phyloP scores from a whole-genome alignment of 2,797 vertebrate genomes.

The Coendou prehensilis region DNA sequence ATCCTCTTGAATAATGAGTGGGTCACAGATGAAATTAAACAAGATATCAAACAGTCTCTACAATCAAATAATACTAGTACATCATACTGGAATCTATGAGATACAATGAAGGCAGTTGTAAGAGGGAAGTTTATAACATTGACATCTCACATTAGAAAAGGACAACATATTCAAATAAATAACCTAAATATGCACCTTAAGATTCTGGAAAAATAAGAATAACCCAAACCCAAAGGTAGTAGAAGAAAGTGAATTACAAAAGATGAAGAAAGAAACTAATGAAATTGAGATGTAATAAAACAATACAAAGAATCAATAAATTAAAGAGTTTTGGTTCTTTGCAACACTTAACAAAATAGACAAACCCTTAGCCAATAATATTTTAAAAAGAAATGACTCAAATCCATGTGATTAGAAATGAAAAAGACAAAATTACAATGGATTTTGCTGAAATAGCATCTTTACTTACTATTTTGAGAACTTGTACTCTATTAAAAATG shows the following conservation, averaged over 20 bases:
- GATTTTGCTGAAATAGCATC: not conserved
- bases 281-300: not conserved
- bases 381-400: not conserved
- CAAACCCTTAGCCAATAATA: not conserved
- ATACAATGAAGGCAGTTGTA: not conserved
- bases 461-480: not conserved
- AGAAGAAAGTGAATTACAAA: not conserved
- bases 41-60: not conserved
- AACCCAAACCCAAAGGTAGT: not conserved
- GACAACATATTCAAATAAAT: not conserved
- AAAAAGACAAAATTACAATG: not conserved
- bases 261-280: not conserved
- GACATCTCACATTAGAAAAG: not conserved
- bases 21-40: not conserved
- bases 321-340: not conserved
- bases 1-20: not conserved
- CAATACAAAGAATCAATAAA: not conserved
- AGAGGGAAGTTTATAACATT: not conserved
- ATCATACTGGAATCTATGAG: not conserved
- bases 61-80: not conserved
- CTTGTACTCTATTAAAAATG: not conserved
- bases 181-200: not conserved
- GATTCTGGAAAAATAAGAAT: not conserved
- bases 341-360: not conserved
- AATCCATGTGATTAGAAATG: not conserved